A percentile compares a stretch with the other conserved stretches of the same genome.
phyloP scores from a whole-genome alignment of 1,140 invertebrate species.

The Glossosoma conforme region DNA sequence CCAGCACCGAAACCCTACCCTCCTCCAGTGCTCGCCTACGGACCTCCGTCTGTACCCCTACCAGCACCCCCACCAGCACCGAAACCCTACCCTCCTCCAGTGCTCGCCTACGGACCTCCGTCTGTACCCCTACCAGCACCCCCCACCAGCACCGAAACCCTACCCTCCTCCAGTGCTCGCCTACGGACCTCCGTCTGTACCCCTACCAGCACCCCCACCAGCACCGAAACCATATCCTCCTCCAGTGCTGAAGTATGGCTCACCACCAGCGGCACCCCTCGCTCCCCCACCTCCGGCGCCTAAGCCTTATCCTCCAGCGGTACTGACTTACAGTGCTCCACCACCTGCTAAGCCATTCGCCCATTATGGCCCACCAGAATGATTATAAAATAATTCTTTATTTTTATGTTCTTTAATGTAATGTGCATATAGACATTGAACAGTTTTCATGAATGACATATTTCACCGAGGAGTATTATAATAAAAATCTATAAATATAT shows the following conservation, averaged over 20 bases:
- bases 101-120: constrained; percentile 7
- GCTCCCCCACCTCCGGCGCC: constrained; percentile 2
- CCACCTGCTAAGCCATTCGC: constrained; percentile 21
- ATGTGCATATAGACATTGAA: no score
- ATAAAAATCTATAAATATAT: no score
- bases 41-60: constrained; percentile 1
- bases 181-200: background rate
- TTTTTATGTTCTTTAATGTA: no score
- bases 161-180: constrained; percentile 2
- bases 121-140: constrained; percentile 4
- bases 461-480: no score
- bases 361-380: constrained; percentile 32
- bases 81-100: constrained; percentile 10
- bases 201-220: background rate
- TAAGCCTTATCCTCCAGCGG: constrained; percentile 16
- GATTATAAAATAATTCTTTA: no score
- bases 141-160: constrained; percentile 2
- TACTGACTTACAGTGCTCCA: background rate
- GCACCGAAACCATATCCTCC: constrained; percentile 10
- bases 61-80: constrained; percentile 1
- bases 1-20: constrained; percentile 12
- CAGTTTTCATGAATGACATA: no score
- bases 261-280: constrained; percentile 10
- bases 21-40: constrained; percentile 1
- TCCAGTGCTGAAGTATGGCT: constrained; percentile 10